Conservation (phyloP, 1,140 invertebrate species). For the Brachionus manjavacas region DNA sequence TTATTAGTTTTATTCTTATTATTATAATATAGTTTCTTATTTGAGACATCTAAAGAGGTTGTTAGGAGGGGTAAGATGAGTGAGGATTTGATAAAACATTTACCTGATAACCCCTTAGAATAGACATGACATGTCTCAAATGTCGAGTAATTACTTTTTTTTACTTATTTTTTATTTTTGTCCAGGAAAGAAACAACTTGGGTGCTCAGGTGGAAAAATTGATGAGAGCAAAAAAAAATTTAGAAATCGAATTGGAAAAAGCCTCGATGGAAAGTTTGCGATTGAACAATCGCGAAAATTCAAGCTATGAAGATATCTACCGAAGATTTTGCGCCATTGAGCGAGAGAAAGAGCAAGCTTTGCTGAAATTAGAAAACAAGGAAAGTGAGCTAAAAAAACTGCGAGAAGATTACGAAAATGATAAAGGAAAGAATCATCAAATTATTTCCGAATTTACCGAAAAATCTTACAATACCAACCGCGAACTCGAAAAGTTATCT, state of each 20-base stretch:
- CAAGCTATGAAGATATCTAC: not conserved
- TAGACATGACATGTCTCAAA: too few species aligned
- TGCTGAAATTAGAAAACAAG: slow-evolving; percentile 11
- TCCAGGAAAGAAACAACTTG: slow-evolving; percentile 9
- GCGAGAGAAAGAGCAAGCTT: slow-evolving; percentile 34
- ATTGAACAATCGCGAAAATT: slow-evolving; percentile 5
- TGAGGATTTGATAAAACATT: too few species aligned
- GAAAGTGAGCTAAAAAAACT: slow-evolving; percentile 18
- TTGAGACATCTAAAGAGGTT: too few species aligned
- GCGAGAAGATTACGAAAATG: not conserved
- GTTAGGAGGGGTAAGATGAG: too few species aligned
- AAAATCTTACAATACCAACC: not conserved
- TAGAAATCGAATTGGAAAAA: slow-evolving; percentile 40
- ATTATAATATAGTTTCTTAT: too few species aligned
- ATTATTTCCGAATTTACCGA: slow-evolving; percentile 26
- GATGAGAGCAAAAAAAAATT: slow-evolving; percentile 1
- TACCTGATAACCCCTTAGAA: too few species aligned
- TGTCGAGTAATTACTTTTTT: too few species aligned
- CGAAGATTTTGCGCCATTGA: not conserved
- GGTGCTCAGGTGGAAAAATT: slow-evolving; percentile 9
- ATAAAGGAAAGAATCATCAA: slow-evolving; percentile 29
- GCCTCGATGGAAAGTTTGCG: not conserved
- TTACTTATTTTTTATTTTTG: too few species aligned
- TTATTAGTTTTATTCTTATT: too few species aligned
- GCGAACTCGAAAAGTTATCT: slow-evolving; percentile 17